These are phyloP conservation scores for Microtus pennsylvanicus DNA, from an alignment of 2,113 vertebrate genomes.

Conservation along the genomic window DNA sequence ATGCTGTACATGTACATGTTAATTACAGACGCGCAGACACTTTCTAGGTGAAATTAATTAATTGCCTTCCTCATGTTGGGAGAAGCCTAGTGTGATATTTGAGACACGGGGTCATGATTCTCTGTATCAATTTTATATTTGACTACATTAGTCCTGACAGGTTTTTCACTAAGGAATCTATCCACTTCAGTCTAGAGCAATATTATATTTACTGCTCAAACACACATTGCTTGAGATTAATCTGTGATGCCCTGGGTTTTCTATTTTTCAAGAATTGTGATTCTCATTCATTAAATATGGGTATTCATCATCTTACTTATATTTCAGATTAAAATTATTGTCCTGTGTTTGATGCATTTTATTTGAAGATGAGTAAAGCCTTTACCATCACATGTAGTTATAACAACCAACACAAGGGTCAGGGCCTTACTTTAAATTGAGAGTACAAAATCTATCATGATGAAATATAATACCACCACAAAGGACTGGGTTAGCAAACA, in stretches of 20 bases:
- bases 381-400: not conserved
- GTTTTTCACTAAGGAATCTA: constrained; percentile 68
- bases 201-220: constrained; percentile 52
- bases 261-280: constrained; percentile 42
- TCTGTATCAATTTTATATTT: constrained; percentile 68
- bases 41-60: constrained; percentile 82
- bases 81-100: constrained; percentile 72
- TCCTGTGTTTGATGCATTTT: constrained; percentile 23
- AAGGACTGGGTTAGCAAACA: not conserved
- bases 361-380: constrained; percentile 1
- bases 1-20: constrained; percentile 62
- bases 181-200: constrained; percentile 61
- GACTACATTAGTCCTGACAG: constrained; percentile 81
- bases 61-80: constrained; percentile 77
- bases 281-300: constrained; percentile 5
- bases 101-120: constrained; percentile 80
- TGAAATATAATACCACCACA: constrained; percentile 2
- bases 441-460: not conserved
- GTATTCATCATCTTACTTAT: constrained; percentile 2
- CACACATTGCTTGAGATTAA: constrained; percentile 63
- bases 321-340: constrained; percentile 52
- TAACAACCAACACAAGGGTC: not conserved
- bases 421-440: constrained; percentile 1
- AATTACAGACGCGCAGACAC: constrained; percentile 81
- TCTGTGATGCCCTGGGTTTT: constrained; percentile 54